phyloP scores from a whole-genome alignment of 2,113 vertebrate genomes.

The Damaliscus lunatus region DNA sequence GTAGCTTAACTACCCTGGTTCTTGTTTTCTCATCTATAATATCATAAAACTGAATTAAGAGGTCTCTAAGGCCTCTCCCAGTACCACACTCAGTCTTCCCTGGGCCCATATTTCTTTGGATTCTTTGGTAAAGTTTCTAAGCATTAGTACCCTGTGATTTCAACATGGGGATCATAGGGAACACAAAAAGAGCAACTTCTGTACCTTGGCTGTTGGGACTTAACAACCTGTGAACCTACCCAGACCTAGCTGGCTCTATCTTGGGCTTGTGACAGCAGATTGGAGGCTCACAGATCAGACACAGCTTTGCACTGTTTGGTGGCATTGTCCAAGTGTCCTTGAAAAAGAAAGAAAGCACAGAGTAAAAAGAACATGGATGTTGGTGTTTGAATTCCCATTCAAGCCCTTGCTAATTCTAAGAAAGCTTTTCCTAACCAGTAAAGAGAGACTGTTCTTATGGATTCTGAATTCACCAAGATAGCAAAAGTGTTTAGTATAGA shows the following conservation, averaged over 20 bases:
- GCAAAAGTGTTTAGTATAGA: neutral
- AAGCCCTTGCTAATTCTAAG: neutral
- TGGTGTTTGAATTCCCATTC: neutral
- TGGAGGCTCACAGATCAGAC: neutral
- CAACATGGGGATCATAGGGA: neutral
- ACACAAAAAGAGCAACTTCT: neutral
- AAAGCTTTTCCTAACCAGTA: neutral
- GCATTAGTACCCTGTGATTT: neutral
- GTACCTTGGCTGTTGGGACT: neutral
- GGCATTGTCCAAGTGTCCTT: neutral
- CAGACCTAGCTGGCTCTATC: neutral
- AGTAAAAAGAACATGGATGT: neutral
- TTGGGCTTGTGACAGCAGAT: neutral
- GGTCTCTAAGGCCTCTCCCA: neutral
- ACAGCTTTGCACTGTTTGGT: neutral
- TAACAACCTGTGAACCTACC: neutral
- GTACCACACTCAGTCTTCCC: neutral
- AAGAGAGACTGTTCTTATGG: neutral
- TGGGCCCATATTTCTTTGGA: neutral
- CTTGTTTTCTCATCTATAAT: neutral
- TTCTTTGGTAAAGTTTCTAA: neutral
- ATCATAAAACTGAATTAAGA: neutral
- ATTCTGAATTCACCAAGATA: neutral
- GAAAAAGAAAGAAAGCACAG: neutral
- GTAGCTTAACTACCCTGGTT: neutral